These are phyloP conservation scores for Sebastes minor DNA, from an alignment of 2,797 vertebrate genomes.

Conservation along the genomic window DNA sequence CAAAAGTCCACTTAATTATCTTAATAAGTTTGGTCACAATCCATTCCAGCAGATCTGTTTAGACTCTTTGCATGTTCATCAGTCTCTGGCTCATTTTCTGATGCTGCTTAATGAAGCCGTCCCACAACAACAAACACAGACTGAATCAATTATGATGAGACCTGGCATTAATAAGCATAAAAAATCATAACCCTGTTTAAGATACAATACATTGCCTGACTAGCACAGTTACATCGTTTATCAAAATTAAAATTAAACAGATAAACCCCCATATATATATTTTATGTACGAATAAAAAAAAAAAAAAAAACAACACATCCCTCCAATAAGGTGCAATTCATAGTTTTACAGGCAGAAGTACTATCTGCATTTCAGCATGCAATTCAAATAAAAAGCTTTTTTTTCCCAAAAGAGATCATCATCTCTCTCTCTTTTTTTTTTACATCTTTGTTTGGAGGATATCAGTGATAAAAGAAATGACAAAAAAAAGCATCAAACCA, in stretches of 20 bases:
- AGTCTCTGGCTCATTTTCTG: neutral
- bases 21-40: too few species aligned
- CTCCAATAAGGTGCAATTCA: conserved; percentile 67
- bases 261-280: conserved; percentile 5
- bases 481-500: neutral
- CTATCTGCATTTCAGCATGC: conserved; percentile 50
- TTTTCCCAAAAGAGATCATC: neutral
- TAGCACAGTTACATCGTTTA: neutral
- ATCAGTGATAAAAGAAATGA: neutral
- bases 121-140: conserved; percentile 14
- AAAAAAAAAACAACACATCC: conserved; percentile 6
- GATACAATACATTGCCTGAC: conserved; percentile 19
- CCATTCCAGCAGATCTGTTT: neutral
- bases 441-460: conserved; percentile 33
- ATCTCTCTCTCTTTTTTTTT: neutral
- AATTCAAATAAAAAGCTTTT: conserved; percentile 43
- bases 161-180: conserved; percentile 1
- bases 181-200: conserved; percentile 44
- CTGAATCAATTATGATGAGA: conserved; percentile 1
- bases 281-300: neutral
- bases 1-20: neutral
- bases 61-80: neutral
- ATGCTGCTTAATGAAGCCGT: conserved; percentile 21
- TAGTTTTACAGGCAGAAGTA: conserved; percentile 48
- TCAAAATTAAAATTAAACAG: conserved; percentile 15